phyloP scores from a whole-genome alignment of 2,888 invertebrate species.

The Griposia aprilina region DNA sequence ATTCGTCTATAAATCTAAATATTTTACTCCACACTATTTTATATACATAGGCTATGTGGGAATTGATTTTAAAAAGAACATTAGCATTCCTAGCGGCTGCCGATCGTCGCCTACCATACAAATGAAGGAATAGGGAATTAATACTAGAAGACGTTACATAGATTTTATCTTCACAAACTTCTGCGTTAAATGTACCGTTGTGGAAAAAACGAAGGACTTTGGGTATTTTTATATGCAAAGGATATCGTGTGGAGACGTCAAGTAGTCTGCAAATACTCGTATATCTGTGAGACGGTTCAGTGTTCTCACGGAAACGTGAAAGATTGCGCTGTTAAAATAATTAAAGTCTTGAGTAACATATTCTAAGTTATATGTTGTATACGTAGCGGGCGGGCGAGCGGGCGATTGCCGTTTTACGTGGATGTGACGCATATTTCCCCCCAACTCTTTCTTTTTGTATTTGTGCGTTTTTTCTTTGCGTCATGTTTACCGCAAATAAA shows the following conservation, averaged over 20 bases:
- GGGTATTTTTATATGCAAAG: conserved; percentile 40
- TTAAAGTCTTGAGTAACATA: conserved; percentile 25
- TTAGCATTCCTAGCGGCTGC: conserved; percentile 62
- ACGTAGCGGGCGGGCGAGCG: too few relatives aligned
- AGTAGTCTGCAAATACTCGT: conserved; percentile 48
- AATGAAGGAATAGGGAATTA: conserved; percentile 56
- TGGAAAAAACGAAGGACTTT: conserved; percentile 17
- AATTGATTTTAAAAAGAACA: conserved; percentile 66
- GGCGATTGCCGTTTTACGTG: too few relatives aligned
- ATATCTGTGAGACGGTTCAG: conserved; percentile 10
- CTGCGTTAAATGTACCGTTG: conserved; percentile 42
- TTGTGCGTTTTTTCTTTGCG: too few relatives aligned
- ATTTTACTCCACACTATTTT: conserved; percentile 39
- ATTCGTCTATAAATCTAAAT: conserved; percentile 52
- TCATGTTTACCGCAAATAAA: too few relatives aligned
- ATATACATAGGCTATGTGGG: conserved; percentile 56
- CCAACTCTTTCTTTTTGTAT: too few relatives aligned
- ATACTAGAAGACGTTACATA: conserved; percentile 31
- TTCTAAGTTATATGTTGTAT: too few relatives aligned
- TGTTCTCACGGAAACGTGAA: conserved; percentile 44
- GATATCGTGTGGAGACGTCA: conserved; percentile 34
- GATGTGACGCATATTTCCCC: too few relatives aligned
- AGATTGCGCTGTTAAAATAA: conserved; percentile 47
- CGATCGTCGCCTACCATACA: conserved; percentile 61
- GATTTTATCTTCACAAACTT: conserved; percentile 50